These are phyloP conservation scores for Daubentonia madagascariensis DNA, from an alignment of 2,113 vertebrate species.

Conservation along the genomic window DNA sequence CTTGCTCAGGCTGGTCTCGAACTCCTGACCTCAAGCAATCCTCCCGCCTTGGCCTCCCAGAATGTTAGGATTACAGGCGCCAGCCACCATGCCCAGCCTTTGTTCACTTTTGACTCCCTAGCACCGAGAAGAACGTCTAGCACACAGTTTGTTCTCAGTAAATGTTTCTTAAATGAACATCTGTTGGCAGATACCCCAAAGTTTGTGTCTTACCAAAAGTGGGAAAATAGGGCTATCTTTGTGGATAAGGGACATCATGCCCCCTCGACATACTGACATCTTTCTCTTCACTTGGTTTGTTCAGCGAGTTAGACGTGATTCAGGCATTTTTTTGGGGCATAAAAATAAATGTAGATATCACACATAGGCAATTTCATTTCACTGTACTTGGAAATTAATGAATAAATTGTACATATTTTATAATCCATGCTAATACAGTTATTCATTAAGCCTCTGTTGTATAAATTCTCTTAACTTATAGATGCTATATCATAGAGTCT, in stretches of 20 bases:
- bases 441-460: background rate
- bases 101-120: too few relatives aligned
- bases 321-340: background rate
- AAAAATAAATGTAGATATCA: background rate
- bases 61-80: too few relatives aligned
- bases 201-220: background rate
- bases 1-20: too few relatives aligned
- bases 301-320: background rate
- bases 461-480: background rate
- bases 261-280: background rate
- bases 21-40: too few relatives aligned
- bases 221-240: background rate
- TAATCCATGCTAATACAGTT: background rate
- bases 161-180: too few relatives aligned
- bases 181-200: background rate
- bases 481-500: background rate
- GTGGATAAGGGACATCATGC: background rate
- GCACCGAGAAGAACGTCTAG: background rate
- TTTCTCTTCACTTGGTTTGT: background rate
- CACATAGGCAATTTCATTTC: background rate
- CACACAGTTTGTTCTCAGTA: background rate
- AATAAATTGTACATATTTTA: background rate
- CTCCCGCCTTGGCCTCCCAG: too few relatives aligned
- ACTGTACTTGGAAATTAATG: background rate
- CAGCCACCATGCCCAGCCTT: background rate